Evolutionary conservation across 2,888 invertebrate species (phyloP).

Genomic region (Lysandra coridon): DNA sequence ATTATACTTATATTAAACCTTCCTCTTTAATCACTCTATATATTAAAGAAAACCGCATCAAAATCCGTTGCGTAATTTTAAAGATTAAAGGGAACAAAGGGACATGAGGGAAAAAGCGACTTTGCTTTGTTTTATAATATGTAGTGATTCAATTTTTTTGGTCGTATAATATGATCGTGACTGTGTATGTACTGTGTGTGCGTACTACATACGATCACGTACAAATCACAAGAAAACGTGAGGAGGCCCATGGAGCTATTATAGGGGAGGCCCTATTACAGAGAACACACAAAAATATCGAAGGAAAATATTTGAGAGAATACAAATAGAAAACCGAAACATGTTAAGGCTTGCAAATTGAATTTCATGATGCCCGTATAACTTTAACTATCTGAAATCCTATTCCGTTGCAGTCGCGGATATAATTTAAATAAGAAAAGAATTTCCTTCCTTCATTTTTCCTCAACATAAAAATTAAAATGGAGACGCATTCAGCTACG

Average conservation of each 20-base stretch:
- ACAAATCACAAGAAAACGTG: neutral
- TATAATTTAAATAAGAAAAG: conserved; percentile 11
- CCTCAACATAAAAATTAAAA: conserved; percentile 10
- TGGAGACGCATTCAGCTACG: conserved; percentile 1
- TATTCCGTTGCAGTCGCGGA: neutral
- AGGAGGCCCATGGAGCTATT: neutral
- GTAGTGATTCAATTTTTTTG: no score
- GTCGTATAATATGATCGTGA: no score
- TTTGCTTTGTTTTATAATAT: no score
- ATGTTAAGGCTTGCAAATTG: neutral
- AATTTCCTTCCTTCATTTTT: conserved; percentile 2
- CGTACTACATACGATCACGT: neutral
- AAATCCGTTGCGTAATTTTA: no score
- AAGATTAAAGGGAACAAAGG: no score
- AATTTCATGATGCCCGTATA: neutral
- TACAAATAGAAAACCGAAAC: neutral
- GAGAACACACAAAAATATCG: neutral
- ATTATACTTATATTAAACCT: no score
- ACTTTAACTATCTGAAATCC: conserved; percentile 20
- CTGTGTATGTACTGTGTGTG: neutral
- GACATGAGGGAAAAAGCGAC: no score
- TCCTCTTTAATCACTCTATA: no score
- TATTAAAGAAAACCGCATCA: no score
- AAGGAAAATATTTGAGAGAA: neutral
- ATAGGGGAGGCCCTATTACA: neutral